Evolutionary conservation across 2,113 vertebrate genomes (phyloP).

Genomic region (Cyanistes caeruleus): DNA sequence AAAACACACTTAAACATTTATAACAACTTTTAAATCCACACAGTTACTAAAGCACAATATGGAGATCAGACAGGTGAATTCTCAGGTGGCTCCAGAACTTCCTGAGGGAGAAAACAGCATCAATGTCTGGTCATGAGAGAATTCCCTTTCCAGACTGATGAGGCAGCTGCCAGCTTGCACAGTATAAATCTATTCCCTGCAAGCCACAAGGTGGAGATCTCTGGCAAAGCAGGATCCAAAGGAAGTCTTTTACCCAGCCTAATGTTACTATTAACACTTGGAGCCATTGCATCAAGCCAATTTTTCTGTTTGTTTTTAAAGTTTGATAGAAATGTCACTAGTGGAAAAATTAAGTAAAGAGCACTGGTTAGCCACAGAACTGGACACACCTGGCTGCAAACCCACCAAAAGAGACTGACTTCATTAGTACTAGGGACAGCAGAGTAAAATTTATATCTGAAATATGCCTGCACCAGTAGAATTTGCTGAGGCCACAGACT

Average conservation of each 20-base stretch:
- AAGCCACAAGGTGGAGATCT: constrained; percentile 73
- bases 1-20: not conserved
- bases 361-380: constrained; percentile 77
- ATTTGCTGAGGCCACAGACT: constrained; percentile 78
- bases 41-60: not conserved
- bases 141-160: not conserved
- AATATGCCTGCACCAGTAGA: constrained; percentile 80
- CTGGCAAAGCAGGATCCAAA: constrained; percentile 65
- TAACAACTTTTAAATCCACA: not conserved
- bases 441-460: constrained; percentile 81
- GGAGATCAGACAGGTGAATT: not conserved
- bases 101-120: not conserved
- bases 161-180: not conserved
- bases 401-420: constrained; percentile 81
- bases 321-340: constrained; percentile 83
- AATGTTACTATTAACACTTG: constrained; percentile 78
- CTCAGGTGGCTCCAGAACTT: not conserved
- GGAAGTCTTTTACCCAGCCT: constrained; percentile 69
- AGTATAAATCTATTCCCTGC: constrained; percentile 23
- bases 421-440: constrained; percentile 79
- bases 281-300: constrained; percentile 78
- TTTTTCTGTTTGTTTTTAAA: constrained; percentile 82
- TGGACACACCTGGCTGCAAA: constrained; percentile 81
- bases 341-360: constrained; percentile 82
- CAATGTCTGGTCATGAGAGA: not conserved